Base-by-base conservation (phyloP, 2,888 invertebrate species). In the Ennomos quercinarius region DNA sequence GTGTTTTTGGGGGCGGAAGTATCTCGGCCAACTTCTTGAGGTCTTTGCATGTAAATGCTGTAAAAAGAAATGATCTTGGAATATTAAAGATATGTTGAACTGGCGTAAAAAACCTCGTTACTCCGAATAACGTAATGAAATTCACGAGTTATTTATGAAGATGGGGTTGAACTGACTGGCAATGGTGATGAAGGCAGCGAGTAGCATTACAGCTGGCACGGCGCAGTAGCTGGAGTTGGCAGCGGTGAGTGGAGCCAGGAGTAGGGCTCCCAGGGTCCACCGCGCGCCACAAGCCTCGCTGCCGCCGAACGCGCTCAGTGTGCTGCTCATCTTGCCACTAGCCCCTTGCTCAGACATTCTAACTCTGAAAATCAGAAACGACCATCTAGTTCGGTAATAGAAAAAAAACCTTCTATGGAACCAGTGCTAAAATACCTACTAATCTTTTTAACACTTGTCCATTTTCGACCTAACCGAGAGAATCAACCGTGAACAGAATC, bases 171-270 rank as follows among this genome's bases (percentile, higher is more conserved):
- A 74, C 86, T 79, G 72, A 94, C 95, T 94, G 71, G 94, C 94
- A 51, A 94, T 83, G 12, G 93, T 87, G 5, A 92, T 86, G 55
- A 93, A 84, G 10, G 83, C 84, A 6, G 93, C 92, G 8, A 94
- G 81, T 17, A 94, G 81, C 64, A 94, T 77, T 1, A 94, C 87
- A 39, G 94, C 94, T 0, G 90, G 89, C 0, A 94, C 87, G 0
- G 94, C 92, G 64, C 93, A 93, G 68, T 94, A 93, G 68, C 94
- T 94, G 60, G 94, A 93, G 80, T 94, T 93, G 53, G 94, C 94
- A 1, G 94, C 93, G 1, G 94, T 93, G 38, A 94, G 86, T 2
- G 94, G 94, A 1, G 94, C 93, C 58, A 95, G 81, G 57, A 94
- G 87, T 10, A 94, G 81, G 6, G 93, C 90, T 1, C 94, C 95